These are phyloP conservation scores for Aurelia sp. DNA, from an alignment of 30 jellyfish, hydroid and myxozoan genomes.

Conservation along the genomic window DNA sequence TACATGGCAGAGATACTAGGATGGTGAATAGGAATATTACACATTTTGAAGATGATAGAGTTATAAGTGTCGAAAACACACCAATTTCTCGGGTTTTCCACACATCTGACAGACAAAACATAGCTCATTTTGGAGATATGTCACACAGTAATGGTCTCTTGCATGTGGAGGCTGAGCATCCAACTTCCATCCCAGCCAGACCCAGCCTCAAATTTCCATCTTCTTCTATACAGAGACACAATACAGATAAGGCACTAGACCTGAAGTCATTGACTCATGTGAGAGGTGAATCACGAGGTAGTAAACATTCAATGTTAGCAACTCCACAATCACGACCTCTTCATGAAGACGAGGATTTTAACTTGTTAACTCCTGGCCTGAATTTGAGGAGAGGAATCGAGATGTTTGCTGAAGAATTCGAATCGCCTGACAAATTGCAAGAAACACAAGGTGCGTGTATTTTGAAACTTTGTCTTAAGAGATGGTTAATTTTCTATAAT, in stretches of 20 bases:
- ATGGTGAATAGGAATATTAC: neutral
- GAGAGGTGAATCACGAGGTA: neutral
- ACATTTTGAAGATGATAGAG: neutral
- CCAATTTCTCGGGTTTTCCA: neutral
- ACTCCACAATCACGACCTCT: conserved; percentile 24
- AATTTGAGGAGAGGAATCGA: conserved; percentile 31
- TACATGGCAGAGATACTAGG: no score
- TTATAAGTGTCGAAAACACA: neutral
- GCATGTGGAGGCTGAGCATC: neutral
- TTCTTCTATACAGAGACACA: neutral
- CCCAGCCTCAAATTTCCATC: neutral
- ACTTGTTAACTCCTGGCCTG: conserved; percentile 46
- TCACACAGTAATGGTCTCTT: neutral
- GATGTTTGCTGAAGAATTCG: conserved; percentile 33
- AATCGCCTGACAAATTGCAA: conserved; percentile 12
- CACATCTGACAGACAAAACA: neutral
- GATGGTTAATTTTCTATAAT: no score
- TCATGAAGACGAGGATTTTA: conserved; percentile 25
- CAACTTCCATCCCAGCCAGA: neutral
- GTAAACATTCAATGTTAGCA: neutral
- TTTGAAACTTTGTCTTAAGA: neutral
- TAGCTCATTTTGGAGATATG: neutral
- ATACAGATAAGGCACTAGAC: neutral
- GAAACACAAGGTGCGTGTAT: conserved; percentile 13
- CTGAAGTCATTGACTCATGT: neutral